phyloP scores from a whole-genome alignment of 2,113 vertebrate species.

The Eurystomus gularis region DNA sequence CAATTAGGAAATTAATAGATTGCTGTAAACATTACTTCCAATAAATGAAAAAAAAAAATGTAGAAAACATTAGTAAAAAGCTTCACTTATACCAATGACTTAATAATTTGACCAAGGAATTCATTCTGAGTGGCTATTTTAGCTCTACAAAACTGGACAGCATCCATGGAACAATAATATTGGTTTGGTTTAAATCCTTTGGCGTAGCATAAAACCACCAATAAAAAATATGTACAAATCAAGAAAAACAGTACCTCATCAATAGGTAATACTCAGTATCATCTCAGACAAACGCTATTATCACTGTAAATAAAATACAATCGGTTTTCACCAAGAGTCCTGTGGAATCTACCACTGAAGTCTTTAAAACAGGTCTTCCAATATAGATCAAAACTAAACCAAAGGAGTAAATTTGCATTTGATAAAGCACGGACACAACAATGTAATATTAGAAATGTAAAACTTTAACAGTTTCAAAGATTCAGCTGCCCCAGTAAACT shows the following conservation, averaged over 20 bases:
- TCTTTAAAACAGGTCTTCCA: not conserved
- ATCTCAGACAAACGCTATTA: not conserved
- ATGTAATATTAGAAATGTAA: not conserved
- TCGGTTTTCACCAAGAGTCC: not conserved
- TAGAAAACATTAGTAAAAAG: not conserved
- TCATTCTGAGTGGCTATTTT: not conserved
- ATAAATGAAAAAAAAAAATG: not conserved
- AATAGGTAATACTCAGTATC: not conserved
- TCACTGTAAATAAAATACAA: not conserved
- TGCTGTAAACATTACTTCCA: not conserved
- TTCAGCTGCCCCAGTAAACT: not conserved
- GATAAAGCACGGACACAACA: not conserved
- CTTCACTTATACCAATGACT: not conserved
- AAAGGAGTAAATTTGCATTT: not conserved
- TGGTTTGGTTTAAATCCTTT: not conserved
- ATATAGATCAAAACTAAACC: not conserved
- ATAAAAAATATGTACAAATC: not conserved
- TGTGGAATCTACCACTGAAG: not conserved
- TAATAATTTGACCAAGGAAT: not conserved
- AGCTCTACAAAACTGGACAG: not conserved
- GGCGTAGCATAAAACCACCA: not conserved
- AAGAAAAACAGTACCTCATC: not conserved
- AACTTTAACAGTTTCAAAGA: not conserved
- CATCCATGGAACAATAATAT: not conserved
- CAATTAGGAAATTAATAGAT: not conserved